phyloP scores from a whole-genome alignment of 2,888 invertebrate species.

The Parascotia fuliginaria region DNA sequence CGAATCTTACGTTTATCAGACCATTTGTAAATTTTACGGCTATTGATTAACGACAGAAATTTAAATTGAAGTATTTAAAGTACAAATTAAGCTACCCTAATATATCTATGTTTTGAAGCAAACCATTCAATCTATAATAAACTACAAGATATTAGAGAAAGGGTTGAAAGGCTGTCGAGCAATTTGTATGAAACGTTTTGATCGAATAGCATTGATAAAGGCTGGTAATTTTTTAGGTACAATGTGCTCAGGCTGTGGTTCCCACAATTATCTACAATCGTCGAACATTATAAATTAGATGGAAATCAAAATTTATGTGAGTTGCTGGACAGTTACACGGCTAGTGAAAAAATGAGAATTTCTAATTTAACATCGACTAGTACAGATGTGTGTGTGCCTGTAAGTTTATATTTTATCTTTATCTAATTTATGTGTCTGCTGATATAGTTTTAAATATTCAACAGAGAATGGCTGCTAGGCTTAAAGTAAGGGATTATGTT shows the following conservation, averaged over 20 bases:
- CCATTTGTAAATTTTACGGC: too few species aligned
- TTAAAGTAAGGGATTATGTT: background rate
- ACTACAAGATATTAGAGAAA: background rate
- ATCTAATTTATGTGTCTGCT: background rate
- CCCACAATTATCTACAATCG: conserved; percentile 64
- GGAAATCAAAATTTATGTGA: conserved; percentile 51
- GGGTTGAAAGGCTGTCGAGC: background rate
- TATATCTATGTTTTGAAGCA: too few species aligned
- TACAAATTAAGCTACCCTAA: too few species aligned
- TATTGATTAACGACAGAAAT: too few species aligned
- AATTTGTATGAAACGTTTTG: conserved; percentile 22
- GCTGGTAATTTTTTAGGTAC: conserved; percentile 47
- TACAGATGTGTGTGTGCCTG: conserved; percentile 53
- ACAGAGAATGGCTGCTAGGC: background rate
- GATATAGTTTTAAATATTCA: background rate
- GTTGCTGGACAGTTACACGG: conserved; percentile 54
- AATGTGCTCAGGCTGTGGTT: conserved; percentile 61
- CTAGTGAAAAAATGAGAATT: conserved; percentile 36
- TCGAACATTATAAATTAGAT: conserved; percentile 53
- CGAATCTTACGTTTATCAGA: too few species aligned
- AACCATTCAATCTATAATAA: background rate
- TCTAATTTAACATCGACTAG: conserved; percentile 11
- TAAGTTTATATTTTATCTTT: conserved; percentile 35
- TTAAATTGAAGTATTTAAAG: too few species aligned
- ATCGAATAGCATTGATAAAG: conserved; percentile 15